Conservation (phyloP, 2,113 vertebrate genomes). For the Hippoglossus stenolepis region DNA sequence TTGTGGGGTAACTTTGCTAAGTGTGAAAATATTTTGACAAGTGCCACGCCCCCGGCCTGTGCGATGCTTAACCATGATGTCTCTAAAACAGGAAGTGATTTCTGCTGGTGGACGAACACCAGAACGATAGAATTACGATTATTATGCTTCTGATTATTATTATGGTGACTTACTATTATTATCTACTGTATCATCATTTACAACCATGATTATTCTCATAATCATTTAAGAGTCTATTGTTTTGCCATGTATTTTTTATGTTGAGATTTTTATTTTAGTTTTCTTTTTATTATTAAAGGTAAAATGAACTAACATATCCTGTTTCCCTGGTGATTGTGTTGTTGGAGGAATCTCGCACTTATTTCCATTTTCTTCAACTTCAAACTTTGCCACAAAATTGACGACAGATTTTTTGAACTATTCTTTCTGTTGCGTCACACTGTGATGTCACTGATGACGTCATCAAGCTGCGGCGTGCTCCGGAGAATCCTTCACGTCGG, state of each 20-base stretch:
- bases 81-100: conserved; percentile 68
- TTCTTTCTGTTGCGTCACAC: no score
- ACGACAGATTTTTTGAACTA: no score
- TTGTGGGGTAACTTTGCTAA: conserved; percentile 72
- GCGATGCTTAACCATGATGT: conserved; percentile 65
- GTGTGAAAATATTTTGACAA: conserved; percentile 77
- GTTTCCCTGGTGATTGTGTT: neutral
- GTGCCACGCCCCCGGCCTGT: conserved; percentile 73
- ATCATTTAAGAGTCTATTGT: conserved; percentile 77
- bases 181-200: conserved; percentile 73
- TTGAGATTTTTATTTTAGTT: conserved; percentile 81
- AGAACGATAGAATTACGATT: conserved; percentile 46
- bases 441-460: no score
- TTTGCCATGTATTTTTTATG: conserved; percentile 78
- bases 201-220: conserved; percentile 79
- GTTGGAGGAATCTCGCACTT: neutral
- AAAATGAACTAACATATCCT: conserved; percentile 69
- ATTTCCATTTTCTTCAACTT: no score
- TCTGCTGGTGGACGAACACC: conserved; percentile 33
- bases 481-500: no score
- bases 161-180: conserved; percentile 59
- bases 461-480: no score
- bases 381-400: no score
- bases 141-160: conserved; percentile 68
- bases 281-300: conserved; percentile 82